Base-by-base conservation (phyloP, 2,113 vertebrate species). In the Catharus minimus region DNA sequence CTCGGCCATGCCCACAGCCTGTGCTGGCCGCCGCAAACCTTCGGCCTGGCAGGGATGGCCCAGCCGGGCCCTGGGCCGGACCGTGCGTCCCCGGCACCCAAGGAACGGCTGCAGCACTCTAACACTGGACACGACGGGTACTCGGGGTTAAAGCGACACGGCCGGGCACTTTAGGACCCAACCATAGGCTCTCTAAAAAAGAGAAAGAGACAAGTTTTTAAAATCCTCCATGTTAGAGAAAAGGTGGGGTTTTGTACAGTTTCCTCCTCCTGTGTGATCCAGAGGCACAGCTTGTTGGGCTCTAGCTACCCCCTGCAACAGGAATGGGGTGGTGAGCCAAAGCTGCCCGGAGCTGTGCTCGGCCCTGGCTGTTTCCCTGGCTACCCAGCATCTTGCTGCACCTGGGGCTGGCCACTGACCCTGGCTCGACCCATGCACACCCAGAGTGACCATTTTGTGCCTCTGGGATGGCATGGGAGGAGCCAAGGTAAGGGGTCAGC, bases 121-220 rank as follows among this genome's bases (percentile, higher is more conserved):
- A 95, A 93, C 83, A 82, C 93, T 79, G 95, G 84, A 92, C 92
- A 88, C 73, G 86, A 66, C 58, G 57, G 66, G 15, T 74, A 73
- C 92, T 60, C 86, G 2, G 87, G 69, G 46, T 57, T 92, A 95
- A 94, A 92, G 95, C 92, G 58, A 80, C 94, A 90, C 19, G 55
- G 94, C 84, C 15, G 76, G 95, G 93, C 88, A 87, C 77, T 93
- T 87, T 88, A 89, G 91, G 72, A 94, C 96, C 95, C 93, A 90
- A 61, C 86, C 94, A 94, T 96, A 96, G 96, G 94, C 92, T 97
- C 87, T 97, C 96, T 97, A 96, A 95, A 96, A 95, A 94, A 96
- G 93, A 97, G 93, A 96, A 96, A 97, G 85, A 96, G 89, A 96
- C 73, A 95, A 90, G 91, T 89, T 96, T 96, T 96, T 95, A 90